phyloP scores from a whole-genome alignment of 2,888 invertebrate genomes.

The Magallana nippona region DNA sequence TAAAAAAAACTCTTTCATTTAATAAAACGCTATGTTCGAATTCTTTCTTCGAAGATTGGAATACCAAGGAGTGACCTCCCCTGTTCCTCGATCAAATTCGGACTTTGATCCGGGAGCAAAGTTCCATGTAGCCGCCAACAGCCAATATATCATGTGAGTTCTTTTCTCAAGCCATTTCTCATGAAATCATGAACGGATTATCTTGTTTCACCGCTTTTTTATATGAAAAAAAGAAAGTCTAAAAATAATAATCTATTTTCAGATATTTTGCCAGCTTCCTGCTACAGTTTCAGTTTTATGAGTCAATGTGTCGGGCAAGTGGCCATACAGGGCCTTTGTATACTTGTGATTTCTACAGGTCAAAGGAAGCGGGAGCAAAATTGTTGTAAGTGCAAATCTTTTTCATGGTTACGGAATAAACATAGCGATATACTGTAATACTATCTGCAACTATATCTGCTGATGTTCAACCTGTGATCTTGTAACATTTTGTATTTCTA shows the following conservation, averaged over 20 bases:
- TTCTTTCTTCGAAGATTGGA: slow-evolving; percentile 63
- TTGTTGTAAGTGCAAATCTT: slow-evolving; percentile 85
- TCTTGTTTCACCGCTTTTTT: background rate
- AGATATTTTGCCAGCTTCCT: slow-evolving; percentile 88
- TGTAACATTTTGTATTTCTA: no score
- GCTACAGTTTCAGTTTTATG: slow-evolving; percentile 94
- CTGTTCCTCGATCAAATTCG: slow-evolving; percentile 68
- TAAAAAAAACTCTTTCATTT: no score
- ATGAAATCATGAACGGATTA: no score
- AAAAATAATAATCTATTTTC: slow-evolving; percentile 12
- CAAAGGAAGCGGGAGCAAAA: slow-evolving; percentile 90
- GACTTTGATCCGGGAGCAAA: slow-evolving; percentile 77
- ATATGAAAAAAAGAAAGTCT: no score
- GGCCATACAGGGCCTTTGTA: slow-evolving; percentile 89
- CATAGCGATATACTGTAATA: background rate
- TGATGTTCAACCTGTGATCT: no score
- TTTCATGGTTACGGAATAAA: background rate
- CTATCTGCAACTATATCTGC: no score
- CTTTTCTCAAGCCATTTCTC: no score
- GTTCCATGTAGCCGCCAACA: slow-evolving; percentile 71
- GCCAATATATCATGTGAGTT: slow-evolving; percentile 72
- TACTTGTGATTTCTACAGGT: slow-evolving; percentile 94
- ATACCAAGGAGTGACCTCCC: slow-evolving; percentile 75
- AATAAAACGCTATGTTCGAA: no score
- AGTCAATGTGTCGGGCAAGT: slow-evolving; percentile 89